Percentiles rank a stretch among this genome's conserved stretches.
phyloP scores from a whole-genome alignment of 2,113 vertebrate genomes.

The Neodon shergylaensis region DNA sequence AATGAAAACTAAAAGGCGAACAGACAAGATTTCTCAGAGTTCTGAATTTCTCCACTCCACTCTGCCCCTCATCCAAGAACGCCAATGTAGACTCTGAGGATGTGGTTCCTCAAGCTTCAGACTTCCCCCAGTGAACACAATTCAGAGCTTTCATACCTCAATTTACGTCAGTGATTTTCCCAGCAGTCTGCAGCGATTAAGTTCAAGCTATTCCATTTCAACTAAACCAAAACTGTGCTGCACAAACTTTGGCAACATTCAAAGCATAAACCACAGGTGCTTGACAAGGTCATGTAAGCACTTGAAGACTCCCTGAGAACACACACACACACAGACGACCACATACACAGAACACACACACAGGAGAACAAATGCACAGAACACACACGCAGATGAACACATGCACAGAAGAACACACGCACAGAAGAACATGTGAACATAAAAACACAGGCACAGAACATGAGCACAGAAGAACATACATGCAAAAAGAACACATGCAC shows the following conservation, averaged over 20 bases:
- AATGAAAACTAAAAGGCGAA: not conserved
- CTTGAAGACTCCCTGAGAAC: slow-evolving; percentile 25
- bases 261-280: slow-evolving; percentile 74
- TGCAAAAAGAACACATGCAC: too few relatives aligned
- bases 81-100: not conserved
- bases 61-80: not conserved
- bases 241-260: slow-evolving; percentile 60
- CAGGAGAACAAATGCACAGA: too few relatives aligned
- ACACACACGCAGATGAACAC: too few relatives aligned
- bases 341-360: too few relatives aligned
- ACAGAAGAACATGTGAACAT: too few relatives aligned
- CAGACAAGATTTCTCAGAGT: not conserved
- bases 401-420: too few relatives aligned
- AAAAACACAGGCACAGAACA: too few relatives aligned
- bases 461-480: too few relatives aligned
- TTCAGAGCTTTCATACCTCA: not conserved
- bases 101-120: slow-evolving; percentile 39
- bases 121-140: slow-evolving; percentile 52
- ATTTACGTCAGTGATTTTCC: not conserved
- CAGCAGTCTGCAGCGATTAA: slow-evolving; percentile 20
- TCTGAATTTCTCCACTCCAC: not conserved
- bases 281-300: slow-evolving; percentile 59
- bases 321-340: too few relatives aligned
- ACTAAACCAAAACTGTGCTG: slow-evolving; percentile 67
- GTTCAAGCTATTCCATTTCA: not conserved